Evolutionary conservation across 2,888 invertebrate species (phyloP).

Genomic region (Drosophila infuscata): DNA sequence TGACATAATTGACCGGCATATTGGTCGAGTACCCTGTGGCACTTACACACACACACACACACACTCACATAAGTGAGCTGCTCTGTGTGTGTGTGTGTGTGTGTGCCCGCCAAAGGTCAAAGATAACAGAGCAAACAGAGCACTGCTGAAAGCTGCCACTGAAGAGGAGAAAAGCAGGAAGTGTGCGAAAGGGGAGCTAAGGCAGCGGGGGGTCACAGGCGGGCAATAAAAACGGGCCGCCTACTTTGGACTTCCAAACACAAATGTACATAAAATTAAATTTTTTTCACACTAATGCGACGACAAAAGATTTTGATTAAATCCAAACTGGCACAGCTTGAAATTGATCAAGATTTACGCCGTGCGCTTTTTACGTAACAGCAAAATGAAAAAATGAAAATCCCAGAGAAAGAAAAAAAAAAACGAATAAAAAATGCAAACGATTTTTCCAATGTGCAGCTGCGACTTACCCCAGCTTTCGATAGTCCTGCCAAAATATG

Average conservation of each 20-base stretch:
- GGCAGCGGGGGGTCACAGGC: not conserved
- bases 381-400: not conserved
- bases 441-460: not conserved
- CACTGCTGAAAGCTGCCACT: slow-evolving; percentile 13
- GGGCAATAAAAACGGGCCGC: slow-evolving; percentile 56
- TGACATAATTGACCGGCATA: slow-evolving; percentile 79
- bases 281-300: slow-evolving; percentile 60
- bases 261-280: not conserved
- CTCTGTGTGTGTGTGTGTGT: slow-evolving; percentile 4
- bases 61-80: not conserved
- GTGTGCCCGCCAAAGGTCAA: slow-evolving; percentile 62
- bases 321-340: slow-evolving; percentile 67
- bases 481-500: slow-evolving; percentile 91
- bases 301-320: slow-evolving; percentile 79
- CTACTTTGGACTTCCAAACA: slow-evolving; percentile 25
- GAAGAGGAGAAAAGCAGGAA: slow-evolving; percentile 9
- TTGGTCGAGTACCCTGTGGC: slow-evolving; percentile 52
- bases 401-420: not conserved
- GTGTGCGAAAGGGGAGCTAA: not conserved
- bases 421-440: not conserved
- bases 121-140: slow-evolving; percentile 44
- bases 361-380: slow-evolving; percentile 57
- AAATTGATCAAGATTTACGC: slow-evolving; percentile 61
- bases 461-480: slow-evolving; percentile 93
- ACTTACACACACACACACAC: not conserved